phyloP scores from a whole-genome alignment of 2,113 vertebrate species.

The Anguilla japonica region DNA sequence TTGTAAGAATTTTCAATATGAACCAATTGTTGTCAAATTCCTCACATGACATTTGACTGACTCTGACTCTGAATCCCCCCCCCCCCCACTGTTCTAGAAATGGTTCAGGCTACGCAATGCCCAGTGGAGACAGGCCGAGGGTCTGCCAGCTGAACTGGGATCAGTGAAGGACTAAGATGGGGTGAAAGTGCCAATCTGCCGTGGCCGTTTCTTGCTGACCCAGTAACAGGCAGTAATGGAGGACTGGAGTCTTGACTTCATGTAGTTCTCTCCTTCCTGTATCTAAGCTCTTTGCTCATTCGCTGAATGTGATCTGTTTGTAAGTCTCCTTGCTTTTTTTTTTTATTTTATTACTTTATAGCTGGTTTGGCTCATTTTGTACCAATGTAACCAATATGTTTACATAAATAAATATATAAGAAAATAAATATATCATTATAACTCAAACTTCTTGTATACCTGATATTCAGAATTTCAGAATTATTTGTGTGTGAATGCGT shows the following conservation, averaged over 20 bases:
- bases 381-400: conserved; percentile 53
- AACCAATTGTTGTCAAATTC: too few relatives aligned
- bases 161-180: conserved; percentile 83
- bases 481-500: too few relatives aligned
- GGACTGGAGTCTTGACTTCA: not conserved
- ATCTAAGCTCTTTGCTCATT: conserved; percentile 52
- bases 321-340: conserved; percentile 52
- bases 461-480: conserved; percentile 12
- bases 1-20: too few relatives aligned
- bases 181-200: not conserved
- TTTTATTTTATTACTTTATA: not conserved
- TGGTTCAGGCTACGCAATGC: conserved; percentile 89
- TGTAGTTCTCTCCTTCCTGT: conserved; percentile 43
- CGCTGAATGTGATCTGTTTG: conserved; percentile 68
- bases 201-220: not conserved
- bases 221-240: not conserved
- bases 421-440: conserved; percentile 42
- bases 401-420: conserved; percentile 57
- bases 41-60: too few relatives aligned
- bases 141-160: conserved; percentile 81
- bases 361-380: conserved; percentile 29
- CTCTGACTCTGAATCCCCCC: too few relatives aligned
- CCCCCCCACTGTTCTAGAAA: conserved; percentile 66
- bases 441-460: conserved; percentile 32
- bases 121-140: conserved; percentile 85